These are phyloP conservation scores for Yasuhikotakia modesta DNA, from an alignment of 2,797 vertebrate genomes.

Conservation along the genomic window DNA sequence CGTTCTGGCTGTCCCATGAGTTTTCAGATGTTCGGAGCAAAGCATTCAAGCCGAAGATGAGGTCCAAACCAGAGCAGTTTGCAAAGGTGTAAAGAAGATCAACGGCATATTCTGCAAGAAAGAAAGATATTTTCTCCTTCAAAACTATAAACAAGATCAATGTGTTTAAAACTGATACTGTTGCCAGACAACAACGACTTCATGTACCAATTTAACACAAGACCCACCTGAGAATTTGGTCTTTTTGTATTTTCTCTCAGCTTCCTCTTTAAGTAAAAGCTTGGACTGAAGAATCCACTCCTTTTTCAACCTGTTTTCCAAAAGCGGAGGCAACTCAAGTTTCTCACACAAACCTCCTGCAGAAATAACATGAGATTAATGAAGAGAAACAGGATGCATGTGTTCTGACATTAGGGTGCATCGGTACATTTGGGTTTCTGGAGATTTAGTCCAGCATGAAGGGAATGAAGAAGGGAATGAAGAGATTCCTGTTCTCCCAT, in stretches of 20 bases:
- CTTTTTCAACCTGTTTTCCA: slow-evolving; percentile 73
- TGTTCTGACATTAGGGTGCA: background rate
- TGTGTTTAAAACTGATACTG: background rate
- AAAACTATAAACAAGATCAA: background rate
- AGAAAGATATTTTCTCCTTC: background rate
- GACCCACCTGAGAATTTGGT: slow-evolving; percentile 84
- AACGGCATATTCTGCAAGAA: slow-evolving; percentile 77
- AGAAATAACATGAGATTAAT: background rate
- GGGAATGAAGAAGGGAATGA: too few species aligned
- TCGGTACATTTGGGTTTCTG: background rate
- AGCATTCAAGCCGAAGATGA: slow-evolving; percentile 93
- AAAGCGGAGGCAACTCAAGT: slow-evolving; percentile 60
- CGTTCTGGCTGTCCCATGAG: slow-evolving; percentile 88
- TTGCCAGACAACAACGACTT: background rate
- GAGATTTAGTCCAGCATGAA: too few species aligned
- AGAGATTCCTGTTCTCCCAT: slow-evolving; percentile 32
- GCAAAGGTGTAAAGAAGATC: slow-evolving; percentile 87
- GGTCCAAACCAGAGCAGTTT: slow-evolving; percentile 83
- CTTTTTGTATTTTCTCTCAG: slow-evolving; percentile 70
- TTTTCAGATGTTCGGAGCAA: slow-evolving; percentile 78
- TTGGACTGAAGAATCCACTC: slow-evolving; percentile 80
- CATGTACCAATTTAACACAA: background rate
- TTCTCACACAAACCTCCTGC: slow-evolving; percentile 69
- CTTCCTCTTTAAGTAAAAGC: slow-evolving; percentile 75
- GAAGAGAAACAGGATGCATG: background rate